A percentile compares a stretch with the other conserved stretches of the same genome.
Conservation (phyloP, 2,797 vertebrate genomes). For the Neopelma chrysocephalum region DNA sequence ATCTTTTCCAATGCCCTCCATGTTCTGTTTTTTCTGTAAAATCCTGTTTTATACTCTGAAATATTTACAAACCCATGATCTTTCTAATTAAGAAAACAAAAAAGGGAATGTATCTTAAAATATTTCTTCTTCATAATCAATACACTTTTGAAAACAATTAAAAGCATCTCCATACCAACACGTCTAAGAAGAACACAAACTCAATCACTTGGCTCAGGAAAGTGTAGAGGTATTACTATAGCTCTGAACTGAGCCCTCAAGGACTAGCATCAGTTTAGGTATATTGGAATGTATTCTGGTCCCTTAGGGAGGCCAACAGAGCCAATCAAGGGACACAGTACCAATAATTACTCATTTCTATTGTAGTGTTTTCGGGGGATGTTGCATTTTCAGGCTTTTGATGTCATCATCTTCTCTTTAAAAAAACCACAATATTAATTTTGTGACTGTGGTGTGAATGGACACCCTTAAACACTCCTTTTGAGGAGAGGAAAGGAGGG, state of each 20-base stretch:
- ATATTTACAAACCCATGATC: background rate
- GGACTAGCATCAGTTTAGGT: background rate
- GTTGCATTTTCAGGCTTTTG: background rate
- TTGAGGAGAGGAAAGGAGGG: background rate
- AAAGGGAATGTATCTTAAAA: background rate
- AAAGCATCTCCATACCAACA: background rate
- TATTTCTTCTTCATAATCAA: background rate
- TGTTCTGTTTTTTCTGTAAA: background rate
- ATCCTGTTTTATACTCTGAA: background rate
- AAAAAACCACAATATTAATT: background rate
- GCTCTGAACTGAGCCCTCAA: background rate
- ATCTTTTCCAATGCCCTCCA: background rate
- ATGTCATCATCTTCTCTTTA: background rate
- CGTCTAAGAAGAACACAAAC: background rate
- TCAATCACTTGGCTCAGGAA: background rate
- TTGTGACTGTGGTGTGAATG: background rate
- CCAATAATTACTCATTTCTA: background rate
- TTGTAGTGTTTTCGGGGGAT: background rate
- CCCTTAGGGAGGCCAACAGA: background rate
- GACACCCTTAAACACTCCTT: background rate
- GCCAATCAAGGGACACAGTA: background rate
- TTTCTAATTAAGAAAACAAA: background rate
- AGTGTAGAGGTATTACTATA: fast-evolving
- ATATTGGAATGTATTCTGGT: background rate
- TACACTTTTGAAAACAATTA: background rate